Conservation (phyloP, 2,113 vertebrate species). For the Oncorhynchus clarkii region DNA sequence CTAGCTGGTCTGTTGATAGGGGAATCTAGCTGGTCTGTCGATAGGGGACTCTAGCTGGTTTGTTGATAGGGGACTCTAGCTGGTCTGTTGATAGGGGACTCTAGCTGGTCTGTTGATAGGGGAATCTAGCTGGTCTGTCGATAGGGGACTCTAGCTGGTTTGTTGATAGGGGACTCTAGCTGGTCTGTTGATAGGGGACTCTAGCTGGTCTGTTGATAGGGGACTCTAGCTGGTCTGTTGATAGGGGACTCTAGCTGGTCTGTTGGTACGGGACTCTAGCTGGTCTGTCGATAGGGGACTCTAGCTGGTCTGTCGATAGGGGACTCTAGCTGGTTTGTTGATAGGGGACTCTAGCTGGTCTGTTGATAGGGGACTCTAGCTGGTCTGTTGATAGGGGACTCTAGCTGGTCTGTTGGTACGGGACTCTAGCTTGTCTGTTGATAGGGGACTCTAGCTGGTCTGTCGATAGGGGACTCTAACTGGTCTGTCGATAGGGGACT, state of each 20-base stretch:
- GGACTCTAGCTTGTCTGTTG: too few relatives aligned
- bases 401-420: too few relatives aligned
- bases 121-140: background rate
- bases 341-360: background rate
- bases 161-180: conserved; percentile 3
- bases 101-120: conserved; percentile 18
- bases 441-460: too few relatives aligned
- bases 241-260: too few relatives aligned
- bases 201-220: too few relatives aligned
- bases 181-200: conserved; percentile 4
- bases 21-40: too few relatives aligned
- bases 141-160: background rate
- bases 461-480: background rate
- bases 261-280: background rate
- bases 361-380: conserved; percentile 4
- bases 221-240: too few relatives aligned
- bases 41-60: too few relatives aligned
- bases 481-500: conserved; percentile 15
- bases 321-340: background rate
- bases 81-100: conserved; percentile 15
- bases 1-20: too few relatives aligned
- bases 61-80: conserved; percentile 5
- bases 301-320: conserved; percentile 18
- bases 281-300: conserved; percentile 15
- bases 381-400: conserved; percentile 6